A percentile compares a stretch with the other conserved stretches of the same genome.
These are phyloP conservation scores for Alauda arvensis DNA, from an alignment of 2,797 vertebrate genomes.

Conservation along the genomic window DNA sequence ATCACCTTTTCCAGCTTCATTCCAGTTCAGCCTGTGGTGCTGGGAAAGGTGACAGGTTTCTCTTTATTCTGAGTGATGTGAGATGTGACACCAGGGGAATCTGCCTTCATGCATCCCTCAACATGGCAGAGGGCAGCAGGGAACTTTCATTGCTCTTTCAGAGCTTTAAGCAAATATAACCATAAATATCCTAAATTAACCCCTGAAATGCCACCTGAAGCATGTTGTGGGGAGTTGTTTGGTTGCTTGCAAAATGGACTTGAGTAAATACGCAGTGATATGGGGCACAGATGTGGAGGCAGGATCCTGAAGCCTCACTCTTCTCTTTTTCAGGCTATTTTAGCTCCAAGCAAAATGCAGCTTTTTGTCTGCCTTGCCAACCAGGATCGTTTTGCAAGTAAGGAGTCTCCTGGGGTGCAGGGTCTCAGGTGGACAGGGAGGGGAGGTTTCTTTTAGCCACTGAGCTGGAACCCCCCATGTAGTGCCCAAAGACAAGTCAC, in stretches of 20 bases:
- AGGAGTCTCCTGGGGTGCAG: slow-evolving; percentile 14
- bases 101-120: not conserved
- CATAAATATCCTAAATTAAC: not conserved
- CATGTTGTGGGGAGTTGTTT: fast-evolving
- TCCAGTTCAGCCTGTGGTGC: not conserved
- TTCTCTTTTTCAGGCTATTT: slow-evolving; percentile 76
- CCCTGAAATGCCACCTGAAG: not conserved
- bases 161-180: not conserved
- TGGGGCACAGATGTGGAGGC: not conserved
- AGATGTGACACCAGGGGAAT: not conserved
- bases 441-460: not conserved
- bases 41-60: not conserved
- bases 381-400: slow-evolving; percentile 86
- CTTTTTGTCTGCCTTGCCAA: slow-evolving; percentile 76
- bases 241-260: not conserved
- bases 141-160: not conserved
- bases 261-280: fast-evolving
- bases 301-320: not conserved
- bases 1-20: not conserved
- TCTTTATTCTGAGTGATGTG: not conserved
- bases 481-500: not conserved
- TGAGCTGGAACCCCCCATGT: not conserved
- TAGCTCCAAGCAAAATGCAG: slow-evolving; percentile 73
- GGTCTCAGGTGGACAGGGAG: not conserved
- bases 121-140: not conserved